Conservation (phyloP, 2,113 vertebrate genomes). For the Gallinago media region DNA sequence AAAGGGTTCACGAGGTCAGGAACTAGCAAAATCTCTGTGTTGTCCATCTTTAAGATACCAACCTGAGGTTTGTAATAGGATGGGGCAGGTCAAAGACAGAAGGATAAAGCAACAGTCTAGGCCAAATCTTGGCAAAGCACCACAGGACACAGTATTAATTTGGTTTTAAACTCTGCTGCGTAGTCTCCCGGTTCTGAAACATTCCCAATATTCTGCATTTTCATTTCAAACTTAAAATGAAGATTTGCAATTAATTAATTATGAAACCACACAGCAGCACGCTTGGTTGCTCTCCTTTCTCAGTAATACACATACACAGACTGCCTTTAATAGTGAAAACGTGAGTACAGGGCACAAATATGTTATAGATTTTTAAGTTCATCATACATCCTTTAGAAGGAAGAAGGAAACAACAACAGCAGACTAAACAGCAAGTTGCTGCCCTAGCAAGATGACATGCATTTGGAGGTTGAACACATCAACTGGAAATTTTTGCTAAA, state of each 20-base stretch:
- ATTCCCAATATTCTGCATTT: not conserved
- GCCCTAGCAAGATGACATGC: not conserved
- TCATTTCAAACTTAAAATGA: not conserved
- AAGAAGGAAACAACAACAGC: not conserved
- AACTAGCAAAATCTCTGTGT: not conserved
- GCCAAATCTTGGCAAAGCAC: not conserved
- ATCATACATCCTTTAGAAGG: not conserved
- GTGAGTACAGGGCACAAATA: not conserved
- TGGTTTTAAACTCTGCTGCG: not conserved
- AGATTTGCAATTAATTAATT: not conserved
- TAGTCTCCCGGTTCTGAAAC: not conserved
- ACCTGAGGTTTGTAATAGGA: not conserved
- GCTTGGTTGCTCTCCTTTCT: not conserved
- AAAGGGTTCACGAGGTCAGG: not conserved
- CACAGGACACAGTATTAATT: not conserved
- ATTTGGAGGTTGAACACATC: not conserved
- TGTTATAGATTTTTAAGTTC: not conserved
- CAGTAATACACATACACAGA: not conserved
- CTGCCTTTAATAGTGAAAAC: not conserved
- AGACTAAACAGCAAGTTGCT: not conserved
- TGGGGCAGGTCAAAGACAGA: not conserved
- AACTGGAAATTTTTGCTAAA: not conserved
- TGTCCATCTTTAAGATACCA: not conserved
- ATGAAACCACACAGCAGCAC: not conserved
- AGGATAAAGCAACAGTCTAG: not conserved